Percentiles rank a stretch among this genome's conserved stretches.
These are phyloP conservation scores for Drosophila tanythrix DNA, from an alignment of 2,888 invertebrate genomes.

Conservation along the genomic window DNA sequence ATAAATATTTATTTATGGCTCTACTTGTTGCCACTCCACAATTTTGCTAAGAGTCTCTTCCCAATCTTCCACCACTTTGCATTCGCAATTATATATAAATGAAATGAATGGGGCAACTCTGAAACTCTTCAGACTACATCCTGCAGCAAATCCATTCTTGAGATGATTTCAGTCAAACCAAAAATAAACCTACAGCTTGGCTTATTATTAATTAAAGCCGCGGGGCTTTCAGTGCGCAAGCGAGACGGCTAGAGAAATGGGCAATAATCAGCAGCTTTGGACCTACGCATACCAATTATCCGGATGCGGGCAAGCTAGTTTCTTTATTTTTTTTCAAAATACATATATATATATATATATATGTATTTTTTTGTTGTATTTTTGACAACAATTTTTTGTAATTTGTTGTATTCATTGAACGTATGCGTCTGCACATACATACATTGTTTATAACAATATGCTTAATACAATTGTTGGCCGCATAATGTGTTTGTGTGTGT, in stretches of 20 bases:
- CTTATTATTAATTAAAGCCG: conserved; percentile 51
- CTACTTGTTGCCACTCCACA: conserved; percentile 30
- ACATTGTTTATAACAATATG: conserved; percentile 35
- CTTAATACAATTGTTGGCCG: conserved; percentile 39
- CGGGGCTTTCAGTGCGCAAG: conserved; percentile 40
- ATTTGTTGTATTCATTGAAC: conserved; percentile 30
- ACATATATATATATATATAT: not conserved
- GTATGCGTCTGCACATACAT: conserved; percentile 9
- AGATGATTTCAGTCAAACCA: conserved; percentile 13
- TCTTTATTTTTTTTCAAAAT: conserved; percentile 24
- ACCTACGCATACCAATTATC: conserved; percentile 59
- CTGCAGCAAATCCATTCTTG: conserved; percentile 45
- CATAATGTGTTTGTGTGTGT: conserved; percentile 24
- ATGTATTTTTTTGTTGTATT: not conserved
- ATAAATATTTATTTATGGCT: conserved; percentile 42
- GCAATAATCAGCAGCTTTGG: conserved; percentile 29
- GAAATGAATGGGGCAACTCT: conserved; percentile 36
- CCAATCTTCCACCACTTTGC: conserved; percentile 7
- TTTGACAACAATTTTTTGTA: conserved; percentile 45
- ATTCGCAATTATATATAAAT: conserved; percentile 19
- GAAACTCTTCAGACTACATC: conserved; percentile 45
- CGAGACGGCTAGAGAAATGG: conserved; percentile 54
- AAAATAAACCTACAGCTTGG: conserved; percentile 12
- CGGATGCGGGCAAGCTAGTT: conserved; percentile 72
- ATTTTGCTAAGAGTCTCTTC: conserved; percentile 32